Base-by-base conservation (phyloP, 92 coral and sea anemone species). In the Pocillopora grandis region DNA sequence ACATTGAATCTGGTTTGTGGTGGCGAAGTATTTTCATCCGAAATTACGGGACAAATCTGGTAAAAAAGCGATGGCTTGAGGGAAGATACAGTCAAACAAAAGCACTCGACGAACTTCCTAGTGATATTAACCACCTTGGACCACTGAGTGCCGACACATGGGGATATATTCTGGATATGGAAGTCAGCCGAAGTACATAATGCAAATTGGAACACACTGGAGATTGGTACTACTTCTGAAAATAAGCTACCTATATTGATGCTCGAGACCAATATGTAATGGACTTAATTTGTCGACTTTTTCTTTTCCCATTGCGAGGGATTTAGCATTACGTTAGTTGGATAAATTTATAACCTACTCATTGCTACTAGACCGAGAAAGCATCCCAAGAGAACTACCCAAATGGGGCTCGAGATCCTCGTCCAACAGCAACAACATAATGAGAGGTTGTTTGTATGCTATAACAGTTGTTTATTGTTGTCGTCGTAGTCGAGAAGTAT, bases 141-240 rank as follows among this genome's bases (percentile, higher is more conserved):
- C 93, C 92, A n/a, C 75, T 94, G 76, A 93, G 84, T 10, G 66
- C 82, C 17, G 99, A 97, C 13, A 84, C 92, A 2, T 97, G 99
- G 99, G 99, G 99, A 10, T 62, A 85, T 12, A 97, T 97, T 3
- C 79, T 97, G 61, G 98, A 97, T 60, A 88, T 75, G 7, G 99
- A 80, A 80, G 59, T 68, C 13, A 27, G 12, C 9, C 27, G 76
- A n/a, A 80, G 31, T 52, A 42, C 69, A 9, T 62, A n/a, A 14
- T 36, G 20, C 56, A 42, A 60, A 17, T 9, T 7, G 8, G 9
- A 35, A 60, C 10, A 19, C 31, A 64, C 12, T 3, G 15, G 71
- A 20, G 35, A 15, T n/a, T 11, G n/a, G 12, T 20, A 2, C 5
- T 23, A 66, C 71, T 19, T 17, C 27, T 4, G 31, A 19, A 2